phyloP scores from a whole-genome alignment of 2,888 invertebrate species.

The Dynastes grantii region DNA sequence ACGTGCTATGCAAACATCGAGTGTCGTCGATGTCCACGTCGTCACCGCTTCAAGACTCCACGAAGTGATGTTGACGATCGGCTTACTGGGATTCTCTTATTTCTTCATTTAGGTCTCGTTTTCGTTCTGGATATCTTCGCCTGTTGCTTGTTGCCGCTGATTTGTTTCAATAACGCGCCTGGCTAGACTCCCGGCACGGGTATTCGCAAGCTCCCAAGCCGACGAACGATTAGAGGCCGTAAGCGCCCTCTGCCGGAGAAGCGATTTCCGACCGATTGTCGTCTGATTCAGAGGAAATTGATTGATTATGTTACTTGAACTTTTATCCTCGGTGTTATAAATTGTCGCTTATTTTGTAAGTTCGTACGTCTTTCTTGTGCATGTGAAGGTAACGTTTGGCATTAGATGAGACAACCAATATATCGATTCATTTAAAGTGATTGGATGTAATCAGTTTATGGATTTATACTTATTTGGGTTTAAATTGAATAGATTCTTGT shows the following conservation, averaged over 20 bases:
- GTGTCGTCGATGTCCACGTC: conserved; percentile 47
- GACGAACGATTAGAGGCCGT: conserved; percentile 28
- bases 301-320: conserved; percentile 38
- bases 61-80: conserved; percentile 45
- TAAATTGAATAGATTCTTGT: too few species aligned
- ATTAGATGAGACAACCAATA: neutral
- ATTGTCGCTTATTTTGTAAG: conserved; percentile 15
- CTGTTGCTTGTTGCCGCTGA: conserved; percentile 30
- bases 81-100: conserved; percentile 40
- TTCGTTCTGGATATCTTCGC: conserved; percentile 45
- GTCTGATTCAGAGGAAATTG: conserved; percentile 36
- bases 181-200: neutral
- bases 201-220: conserved; percentile 2
- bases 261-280: conserved; percentile 33
- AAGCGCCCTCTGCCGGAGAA: conserved; percentile 18
- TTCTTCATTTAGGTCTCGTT: conserved; percentile 49
- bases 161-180: conserved; percentile 44
- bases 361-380: neutral
- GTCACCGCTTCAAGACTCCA: conserved; percentile 39
- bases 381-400: neutral
- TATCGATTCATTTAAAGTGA: too few species aligned
- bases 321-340: conserved; percentile 22
- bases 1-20: conserved; percentile 53
- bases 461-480: too few species aligned
- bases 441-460: too few species aligned